phyloP scores from a whole-genome alignment of 1,140 invertebrate species.

The Dendroctonus valens region DNA sequence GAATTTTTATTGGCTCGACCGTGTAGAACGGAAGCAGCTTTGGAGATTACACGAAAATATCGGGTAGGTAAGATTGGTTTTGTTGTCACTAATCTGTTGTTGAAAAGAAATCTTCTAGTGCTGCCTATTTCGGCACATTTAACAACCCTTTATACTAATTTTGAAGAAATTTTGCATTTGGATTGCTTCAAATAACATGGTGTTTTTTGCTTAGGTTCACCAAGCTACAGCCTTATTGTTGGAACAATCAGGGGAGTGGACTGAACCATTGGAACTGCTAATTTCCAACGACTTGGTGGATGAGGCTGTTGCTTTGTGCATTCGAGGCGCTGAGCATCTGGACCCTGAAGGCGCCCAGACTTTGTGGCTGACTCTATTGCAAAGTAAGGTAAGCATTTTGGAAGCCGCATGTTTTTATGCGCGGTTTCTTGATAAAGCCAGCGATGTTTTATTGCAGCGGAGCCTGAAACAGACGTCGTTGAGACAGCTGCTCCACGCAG shows the following conservation, averaged over 20 bases:
- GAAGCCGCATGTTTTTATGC: neutral
- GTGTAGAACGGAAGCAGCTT: conserved; percentile 49
- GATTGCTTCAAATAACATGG: too few relatives aligned
- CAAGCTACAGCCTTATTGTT: conserved; percentile 51
- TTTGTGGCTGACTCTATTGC: conserved; percentile 53
- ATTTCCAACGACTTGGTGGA: conserved; percentile 46
- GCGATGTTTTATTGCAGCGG: conserved; percentile 9
- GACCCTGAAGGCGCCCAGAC: conserved; percentile 48
- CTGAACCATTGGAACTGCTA: conserved; percentile 52
- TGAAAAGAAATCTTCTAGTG: neutral
- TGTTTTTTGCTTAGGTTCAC: conserved; percentile 38
- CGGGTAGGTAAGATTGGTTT: conserved; percentile 20
- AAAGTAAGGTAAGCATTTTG: conserved; percentile 43
- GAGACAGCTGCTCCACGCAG: conserved; percentile 53
- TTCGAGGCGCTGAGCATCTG: conserved; percentile 49
- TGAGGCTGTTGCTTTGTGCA: conserved; percentile 49
- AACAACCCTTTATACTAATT: too few relatives aligned
- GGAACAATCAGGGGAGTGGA: conserved; percentile 53
- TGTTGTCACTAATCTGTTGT: neutral
- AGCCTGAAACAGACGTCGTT: conserved; percentile 44
- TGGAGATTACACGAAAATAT: conserved; percentile 51
- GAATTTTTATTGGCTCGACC: conserved; percentile 43
- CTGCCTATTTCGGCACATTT: neutral
- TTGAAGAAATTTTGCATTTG: too few relatives aligned
- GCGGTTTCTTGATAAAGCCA: neutral